Base-by-base conservation (phyloP, 2,888 invertebrate species). In the Drosophila trichaetosa region DNA sequence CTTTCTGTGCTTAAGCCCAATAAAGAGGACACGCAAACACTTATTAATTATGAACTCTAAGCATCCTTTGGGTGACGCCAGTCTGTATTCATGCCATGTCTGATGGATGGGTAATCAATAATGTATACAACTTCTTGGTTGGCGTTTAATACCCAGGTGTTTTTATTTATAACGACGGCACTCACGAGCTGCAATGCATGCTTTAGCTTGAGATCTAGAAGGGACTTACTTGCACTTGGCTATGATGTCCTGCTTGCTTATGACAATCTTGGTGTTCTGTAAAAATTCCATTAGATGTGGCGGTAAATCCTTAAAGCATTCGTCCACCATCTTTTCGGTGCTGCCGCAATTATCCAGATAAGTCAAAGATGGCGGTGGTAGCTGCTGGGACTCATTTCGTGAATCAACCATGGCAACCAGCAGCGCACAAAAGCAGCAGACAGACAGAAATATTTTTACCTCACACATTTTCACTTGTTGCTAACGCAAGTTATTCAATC, bases 181-280 rank as follows among this genome's bases (percentile, higher is more conserved):
- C 10, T 49, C 48, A 46, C 21, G 54, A 34, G 10, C n/a, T 58
- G 16, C 24, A 38, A 31, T 18, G 49, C 54, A 65, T 52, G 54
- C 40, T 38, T 53, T 40, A 16, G 21, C 21, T 18, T 36, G 11
- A 16, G 33, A 51, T 42, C 29, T 31, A 4, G 18, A 4, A 8
- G 59, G 34, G 49, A 73, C 93, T 90, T 91, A 93, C 93, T 83
- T 92, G 93, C 93, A 93, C 83, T 93, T 93, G 24, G 90, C 84
- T 40, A 69, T 71, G 48, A 93, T 92, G 67, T 93, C 93, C 65
- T 89, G 74, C 61, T 91, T 90, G 69, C 91, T 92, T 31, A 91
- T 88, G 59, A 91, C 92, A 38, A 92, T 89, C 80, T 92, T 93
- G 4, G 92, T 91, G 58, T 90, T 91, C 62, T 90, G 89, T 48